phyloP scores from a whole-genome alignment of 2,888 invertebrate species.

The Arge pagana region DNA sequence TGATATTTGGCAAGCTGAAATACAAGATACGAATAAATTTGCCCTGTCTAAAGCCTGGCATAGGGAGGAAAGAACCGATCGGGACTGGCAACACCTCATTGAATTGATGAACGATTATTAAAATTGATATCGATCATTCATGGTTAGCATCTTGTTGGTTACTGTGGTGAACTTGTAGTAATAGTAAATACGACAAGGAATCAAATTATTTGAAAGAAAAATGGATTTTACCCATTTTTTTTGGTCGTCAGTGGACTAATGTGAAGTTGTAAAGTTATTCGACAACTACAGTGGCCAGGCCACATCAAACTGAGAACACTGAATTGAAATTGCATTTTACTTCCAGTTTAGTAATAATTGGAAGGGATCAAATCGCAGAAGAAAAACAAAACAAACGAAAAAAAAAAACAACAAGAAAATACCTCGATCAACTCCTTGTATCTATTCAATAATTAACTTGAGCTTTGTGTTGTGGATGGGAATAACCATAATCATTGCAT shows the following conservation, averaged over 20 bases:
- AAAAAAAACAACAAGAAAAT: slow-evolving; percentile 5
- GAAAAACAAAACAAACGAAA: neutral
- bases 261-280: no score
- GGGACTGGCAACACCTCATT: slow-evolving; percentile 6
- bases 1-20: no score
- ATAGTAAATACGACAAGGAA: neutral
- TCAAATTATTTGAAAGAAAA: neutral
- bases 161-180: neutral
- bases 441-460: neutral
- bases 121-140: slow-evolving; percentile 1
- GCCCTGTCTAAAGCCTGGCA: neutral
- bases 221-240: neutral
- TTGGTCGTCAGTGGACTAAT: no score
- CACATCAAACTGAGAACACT: no score
- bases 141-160: neutral
- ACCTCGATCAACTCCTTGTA: neutral
- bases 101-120: slow-evolving; percentile 11
- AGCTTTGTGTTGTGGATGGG: neutral
- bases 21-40: no score
- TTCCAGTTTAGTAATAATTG: no score
- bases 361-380: neutral
- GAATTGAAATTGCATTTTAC: neutral
- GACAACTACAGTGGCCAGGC: no score
- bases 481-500: neutral
- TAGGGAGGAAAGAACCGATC: neutral